Evolutionary conservation across 2,797 vertebrate species (phyloP).

Genomic region (Semotilus atromaculatus): DNA sequence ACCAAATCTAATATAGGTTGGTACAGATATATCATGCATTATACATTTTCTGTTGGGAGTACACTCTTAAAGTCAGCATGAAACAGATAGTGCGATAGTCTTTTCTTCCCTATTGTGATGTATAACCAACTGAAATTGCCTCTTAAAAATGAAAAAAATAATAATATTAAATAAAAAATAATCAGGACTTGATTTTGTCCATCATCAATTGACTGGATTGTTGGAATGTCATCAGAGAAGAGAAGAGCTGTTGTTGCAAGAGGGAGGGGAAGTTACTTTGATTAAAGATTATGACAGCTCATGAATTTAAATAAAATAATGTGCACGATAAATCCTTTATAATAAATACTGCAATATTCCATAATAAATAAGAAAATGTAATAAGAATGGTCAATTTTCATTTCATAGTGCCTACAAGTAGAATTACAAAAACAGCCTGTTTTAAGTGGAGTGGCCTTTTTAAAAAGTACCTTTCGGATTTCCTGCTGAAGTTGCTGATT

Average conservation of each 20-base stretch:
- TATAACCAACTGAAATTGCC: not conserved
- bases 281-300: not conserved
- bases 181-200: not conserved
- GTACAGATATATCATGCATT: not conserved
- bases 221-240: conserved; percentile 1
- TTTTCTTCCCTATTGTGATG: not conserved
- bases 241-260: not conserved
- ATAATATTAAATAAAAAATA: no score
- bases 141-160: not conserved
- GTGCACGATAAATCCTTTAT: not conserved
- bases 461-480: conserved; percentile 83
- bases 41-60: not conserved
- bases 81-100: not conserved
- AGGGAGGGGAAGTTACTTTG: not conserved
- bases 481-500: conserved; percentile 86
- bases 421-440: not conserved
- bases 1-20: not conserved
- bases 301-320: not conserved
- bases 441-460: not conserved
- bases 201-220: not conserved
- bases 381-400: not conserved
- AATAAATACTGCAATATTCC: not conserved
- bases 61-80: not conserved
- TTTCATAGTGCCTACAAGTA: not conserved
- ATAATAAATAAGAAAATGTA: not conserved